Conservation (phyloP, 2,797 vertebrate genomes). For the Coendou prehensilis region DNA sequence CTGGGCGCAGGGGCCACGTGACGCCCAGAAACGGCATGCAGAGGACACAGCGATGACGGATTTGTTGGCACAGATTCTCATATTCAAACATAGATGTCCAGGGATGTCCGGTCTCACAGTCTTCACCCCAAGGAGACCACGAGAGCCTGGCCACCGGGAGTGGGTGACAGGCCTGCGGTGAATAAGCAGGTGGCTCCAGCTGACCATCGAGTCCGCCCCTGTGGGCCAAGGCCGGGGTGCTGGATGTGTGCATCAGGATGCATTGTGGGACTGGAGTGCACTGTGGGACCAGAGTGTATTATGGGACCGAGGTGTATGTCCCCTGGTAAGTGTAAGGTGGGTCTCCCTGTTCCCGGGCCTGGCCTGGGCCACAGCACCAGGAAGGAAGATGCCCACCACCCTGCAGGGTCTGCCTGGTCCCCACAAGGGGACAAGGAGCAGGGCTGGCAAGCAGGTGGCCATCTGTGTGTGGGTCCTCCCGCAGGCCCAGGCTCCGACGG, state of each 20-base stretch:
- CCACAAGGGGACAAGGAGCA: no score
- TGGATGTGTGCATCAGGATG: not conserved
- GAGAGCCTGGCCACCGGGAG: not conserved
- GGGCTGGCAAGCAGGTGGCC: no score
- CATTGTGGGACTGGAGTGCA: no score
- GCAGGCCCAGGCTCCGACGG: no score
- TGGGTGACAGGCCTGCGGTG: not conserved
- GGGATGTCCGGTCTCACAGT: not conserved
- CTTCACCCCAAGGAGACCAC: not conserved
- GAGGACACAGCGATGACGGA: no score
- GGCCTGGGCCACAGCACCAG: not conserved
- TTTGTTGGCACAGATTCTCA: not conserved
- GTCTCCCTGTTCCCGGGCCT: not conserved
- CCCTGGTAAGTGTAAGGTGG: not conserved
- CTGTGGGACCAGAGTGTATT: no score
- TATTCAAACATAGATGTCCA: not conserved
- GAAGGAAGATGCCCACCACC: not conserved
- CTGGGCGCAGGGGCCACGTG: no score
- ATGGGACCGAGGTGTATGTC: no score
- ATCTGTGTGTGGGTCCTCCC: no score
- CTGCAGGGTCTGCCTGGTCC: no score
- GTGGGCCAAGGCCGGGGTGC: not conserved
- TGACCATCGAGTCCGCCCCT: no score
- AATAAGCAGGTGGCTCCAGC: not conserved
- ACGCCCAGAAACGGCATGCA: not conserved